Percentiles rank a stretch among this genome's conserved stretches.
These are phyloP conservation scores for Drosophila lowei DNA, from an alignment of 1,140 invertebrate species.

Conservation along the genomic window DNA sequence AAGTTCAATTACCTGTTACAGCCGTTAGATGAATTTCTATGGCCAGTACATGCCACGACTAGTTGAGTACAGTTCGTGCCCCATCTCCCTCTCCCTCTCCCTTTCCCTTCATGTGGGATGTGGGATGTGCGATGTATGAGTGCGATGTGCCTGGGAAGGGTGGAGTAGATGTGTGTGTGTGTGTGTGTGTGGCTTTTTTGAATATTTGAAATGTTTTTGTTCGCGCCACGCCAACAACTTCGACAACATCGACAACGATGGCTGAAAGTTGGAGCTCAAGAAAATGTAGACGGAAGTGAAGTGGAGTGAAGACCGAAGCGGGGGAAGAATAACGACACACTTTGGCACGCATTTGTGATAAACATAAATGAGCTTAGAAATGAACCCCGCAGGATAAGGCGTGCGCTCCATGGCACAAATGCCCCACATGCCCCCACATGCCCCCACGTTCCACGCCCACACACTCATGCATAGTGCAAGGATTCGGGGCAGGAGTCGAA, in stretches of 20 bases:
- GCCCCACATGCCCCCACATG: constrained; percentile 18
- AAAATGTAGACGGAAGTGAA: not conserved
- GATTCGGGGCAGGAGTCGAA: not conserved
- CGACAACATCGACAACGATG: constrained; percentile 20
- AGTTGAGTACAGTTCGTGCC: constrained; percentile 58
- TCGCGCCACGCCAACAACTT: constrained; percentile 50
- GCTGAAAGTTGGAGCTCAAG: constrained; percentile 6
- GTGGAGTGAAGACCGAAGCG: constrained; percentile 1
- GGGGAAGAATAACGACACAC: constrained; percentile 78
- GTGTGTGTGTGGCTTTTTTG: constrained; percentile 45
- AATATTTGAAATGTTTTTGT: constrained; percentile 82
- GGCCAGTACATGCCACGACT: constrained; percentile 78
- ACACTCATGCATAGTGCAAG: constrained; percentile 45
- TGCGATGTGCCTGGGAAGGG: constrained; percentile 3
- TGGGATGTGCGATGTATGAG: not conserved
- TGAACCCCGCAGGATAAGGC: constrained; percentile 81
- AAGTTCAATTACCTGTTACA: constrained; percentile 83
- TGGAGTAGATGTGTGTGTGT: constrained; percentile 1
- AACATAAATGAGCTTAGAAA: constrained; percentile 83
- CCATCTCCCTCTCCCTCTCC: too few relatives aligned
- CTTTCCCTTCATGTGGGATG: too few relatives aligned
- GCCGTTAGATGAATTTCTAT: constrained; percentile 83
- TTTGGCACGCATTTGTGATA: constrained; percentile 83
- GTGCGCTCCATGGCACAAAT: not conserved
- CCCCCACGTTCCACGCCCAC: constrained; percentile 12